A percentile compares a stretch with the other conserved stretches of the same genome.
Evolutionary conservation across 92 coral and sea anemone species (phyloP).

Genomic region (Paragorgia papillata): DNA sequence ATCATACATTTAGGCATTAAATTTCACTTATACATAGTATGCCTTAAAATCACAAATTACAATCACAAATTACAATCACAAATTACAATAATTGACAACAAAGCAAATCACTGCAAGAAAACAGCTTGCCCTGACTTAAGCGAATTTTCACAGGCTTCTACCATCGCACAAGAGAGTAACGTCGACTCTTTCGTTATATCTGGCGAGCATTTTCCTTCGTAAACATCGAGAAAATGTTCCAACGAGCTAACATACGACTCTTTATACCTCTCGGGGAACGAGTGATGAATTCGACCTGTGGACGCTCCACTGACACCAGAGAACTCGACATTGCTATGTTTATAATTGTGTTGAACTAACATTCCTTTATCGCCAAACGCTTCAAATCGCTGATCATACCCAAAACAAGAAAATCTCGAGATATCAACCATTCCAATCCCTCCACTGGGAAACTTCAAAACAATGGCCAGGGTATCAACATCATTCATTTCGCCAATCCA

Average conservation of each 20-base stretch:
- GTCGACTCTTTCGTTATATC: slow-evolving; percentile 61
- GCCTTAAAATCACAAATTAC: too few species aligned
- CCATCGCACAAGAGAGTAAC: slow-evolving; percentile 63
- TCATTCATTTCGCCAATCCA: slow-evolving; percentile 66
- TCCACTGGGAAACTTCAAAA: slow-evolving; percentile 90
- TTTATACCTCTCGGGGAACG: slow-evolving; percentile 66
- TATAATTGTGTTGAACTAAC: slow-evolving; percentile 70
- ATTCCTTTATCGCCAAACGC: slow-evolving; percentile 87
- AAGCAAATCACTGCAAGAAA: slow-evolving; percentile 9
- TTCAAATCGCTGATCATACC: slow-evolving; percentile 89
- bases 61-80: too few species aligned
- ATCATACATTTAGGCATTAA: too few species aligned
- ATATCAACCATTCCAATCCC: slow-evolving; percentile 75
- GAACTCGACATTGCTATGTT: slow-evolving; percentile 33
- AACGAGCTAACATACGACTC: slow-evolving; percentile 51
- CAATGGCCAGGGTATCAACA: slow-evolving; percentile 80
- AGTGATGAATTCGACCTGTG: slow-evolving; percentile 35
- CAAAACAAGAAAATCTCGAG: slow-evolving; percentile 75
- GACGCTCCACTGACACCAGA: slow-evolving; percentile 50
- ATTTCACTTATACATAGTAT: too few species aligned
- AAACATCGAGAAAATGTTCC: slow-evolving; percentile 68
- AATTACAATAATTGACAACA: too few species aligned
- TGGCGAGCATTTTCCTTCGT: slow-evolving; percentile 61
- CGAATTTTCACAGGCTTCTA: slow-evolving; percentile 79
- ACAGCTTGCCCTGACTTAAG: slow-evolving; percentile 67